Conservation (phyloP, 2,888 invertebrate species). For the Pristionchus exspectatus region DNA sequence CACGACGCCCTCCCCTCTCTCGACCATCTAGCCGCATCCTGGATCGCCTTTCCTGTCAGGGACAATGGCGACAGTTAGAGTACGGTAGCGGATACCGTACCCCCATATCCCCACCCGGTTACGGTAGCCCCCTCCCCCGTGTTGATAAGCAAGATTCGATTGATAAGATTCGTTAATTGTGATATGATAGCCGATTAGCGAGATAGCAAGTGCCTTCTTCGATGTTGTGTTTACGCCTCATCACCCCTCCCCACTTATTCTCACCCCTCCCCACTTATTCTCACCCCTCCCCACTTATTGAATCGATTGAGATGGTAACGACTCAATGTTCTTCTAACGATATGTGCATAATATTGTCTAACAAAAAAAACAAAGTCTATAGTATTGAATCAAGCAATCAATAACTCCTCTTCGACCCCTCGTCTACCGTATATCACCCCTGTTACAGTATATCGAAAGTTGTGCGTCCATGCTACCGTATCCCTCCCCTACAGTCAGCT, state of each 20-base stretch:
- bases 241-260: background rate
- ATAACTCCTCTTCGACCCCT: background rate
- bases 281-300: background rate
- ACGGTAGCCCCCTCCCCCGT: conserved; percentile 2
- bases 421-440: background rate
- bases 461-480: background rate
- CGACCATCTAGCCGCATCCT: conserved; percentile 66
- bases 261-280: background rate
- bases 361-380: background rate
- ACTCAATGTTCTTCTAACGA: conserved; percentile 34
- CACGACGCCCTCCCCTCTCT: conserved; percentile 71
- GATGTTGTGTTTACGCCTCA: background rate
- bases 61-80: conserved; percentile 20
- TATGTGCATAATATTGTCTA: conserved; percentile 37
- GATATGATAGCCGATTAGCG: conserved; percentile 4
- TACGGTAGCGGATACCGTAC: conserved; percentile 39
- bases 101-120: conserved; percentile 4
- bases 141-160: conserved; percentile 33
- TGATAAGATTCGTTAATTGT: conserved; percentile 5
- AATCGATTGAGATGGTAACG: background rate
- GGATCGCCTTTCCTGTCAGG: conserved; percentile 71
- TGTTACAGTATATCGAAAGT: conserved; percentile 37
- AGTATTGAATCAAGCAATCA: conserved; percentile 38
- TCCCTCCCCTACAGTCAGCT: background rate
- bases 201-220: background rate